These are phyloP conservation scores for Drosophila insularis DNA, from an alignment of 1,140 invertebrate genomes.

Conservation along the genomic window DNA sequence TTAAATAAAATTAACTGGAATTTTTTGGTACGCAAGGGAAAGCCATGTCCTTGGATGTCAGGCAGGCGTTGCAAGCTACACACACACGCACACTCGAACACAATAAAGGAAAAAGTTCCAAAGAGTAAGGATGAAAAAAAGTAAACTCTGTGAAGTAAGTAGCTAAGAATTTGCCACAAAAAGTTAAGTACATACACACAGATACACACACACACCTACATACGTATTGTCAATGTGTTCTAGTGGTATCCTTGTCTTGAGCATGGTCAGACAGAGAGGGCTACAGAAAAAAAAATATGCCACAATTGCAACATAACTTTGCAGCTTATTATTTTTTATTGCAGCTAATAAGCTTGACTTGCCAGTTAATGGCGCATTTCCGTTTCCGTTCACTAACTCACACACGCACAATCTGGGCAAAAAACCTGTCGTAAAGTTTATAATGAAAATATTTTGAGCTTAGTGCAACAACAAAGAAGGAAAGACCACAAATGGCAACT, in stretches of 20 bases:
- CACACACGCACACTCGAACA: conserved; percentile 11
- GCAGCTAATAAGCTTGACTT: conserved; percentile 77
- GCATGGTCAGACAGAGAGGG: neutral
- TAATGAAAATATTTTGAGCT: conserved; percentile 78
- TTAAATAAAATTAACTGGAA: conserved; percentile 72
- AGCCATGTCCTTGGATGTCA: conserved; percentile 45
- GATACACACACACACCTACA: conserved; percentile 8
- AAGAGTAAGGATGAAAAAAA: conserved; percentile 41
- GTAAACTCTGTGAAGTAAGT: conserved; percentile 43
- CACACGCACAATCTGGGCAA: conserved; percentile 5
- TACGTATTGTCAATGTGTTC: neutral
- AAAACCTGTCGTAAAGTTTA: conserved; percentile 77
- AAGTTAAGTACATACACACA: conserved; percentile 42
- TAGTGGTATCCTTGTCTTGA: neutral
- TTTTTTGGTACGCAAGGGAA: conserved; percentile 24
- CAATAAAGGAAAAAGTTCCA: conserved; percentile 50
- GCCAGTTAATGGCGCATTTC: conserved; percentile 77
- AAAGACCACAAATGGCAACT: conserved; percentile 47
- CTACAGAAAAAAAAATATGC: conserved; percentile 47
- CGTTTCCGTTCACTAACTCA: conserved; percentile 57
- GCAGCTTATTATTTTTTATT: conserved; percentile 80
- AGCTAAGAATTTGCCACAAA: conserved; percentile 44
- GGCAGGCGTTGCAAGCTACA: conserved; percentile 16
- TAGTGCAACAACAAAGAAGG: conserved; percentile 35
- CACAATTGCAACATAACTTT: conserved; percentile 79